Percentiles rank a stretch among this genome's conserved stretches.
phyloP scores from a whole-genome alignment of 2,113 vertebrate genomes.

The Prunella fulvescens region DNA sequence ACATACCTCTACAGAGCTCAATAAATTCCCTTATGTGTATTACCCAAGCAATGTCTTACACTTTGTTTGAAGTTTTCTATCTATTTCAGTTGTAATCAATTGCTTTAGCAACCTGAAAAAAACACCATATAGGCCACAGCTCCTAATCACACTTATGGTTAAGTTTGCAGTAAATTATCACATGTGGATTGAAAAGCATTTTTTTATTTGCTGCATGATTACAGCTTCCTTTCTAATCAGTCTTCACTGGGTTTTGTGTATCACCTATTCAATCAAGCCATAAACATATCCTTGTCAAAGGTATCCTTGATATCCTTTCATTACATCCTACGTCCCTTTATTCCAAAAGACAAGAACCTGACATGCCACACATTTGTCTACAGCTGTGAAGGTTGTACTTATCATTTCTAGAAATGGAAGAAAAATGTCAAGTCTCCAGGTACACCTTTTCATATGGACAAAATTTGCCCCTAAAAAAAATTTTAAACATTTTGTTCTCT shows the following conservation, averaged over 20 bases:
- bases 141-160: not conserved
- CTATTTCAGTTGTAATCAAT: not conserved
- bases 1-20: not conserved
- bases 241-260: not conserved
- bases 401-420: not conserved
- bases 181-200: not conserved
- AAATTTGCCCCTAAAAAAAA: not conserved
- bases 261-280: not conserved
- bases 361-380: not conserved
- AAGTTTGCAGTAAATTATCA: not conserved
- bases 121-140: accelerated
- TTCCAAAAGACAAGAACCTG: not conserved
- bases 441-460: not conserved
- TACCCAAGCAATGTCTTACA: not conserved
- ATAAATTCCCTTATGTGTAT: not conserved
- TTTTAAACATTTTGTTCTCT: not conserved
- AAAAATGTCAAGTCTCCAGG: not conserved
- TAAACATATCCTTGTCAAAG: not conserved
- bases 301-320: not conserved
- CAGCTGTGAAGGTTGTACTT: not conserved
- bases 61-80: not conserved
- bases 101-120: not conserved
- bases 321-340: not conserved
- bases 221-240: not conserved
- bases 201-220: not conserved